Base-by-base conservation (phyloP, 2,888 invertebrate genomes). In the Coenonympha arcania region DNA sequence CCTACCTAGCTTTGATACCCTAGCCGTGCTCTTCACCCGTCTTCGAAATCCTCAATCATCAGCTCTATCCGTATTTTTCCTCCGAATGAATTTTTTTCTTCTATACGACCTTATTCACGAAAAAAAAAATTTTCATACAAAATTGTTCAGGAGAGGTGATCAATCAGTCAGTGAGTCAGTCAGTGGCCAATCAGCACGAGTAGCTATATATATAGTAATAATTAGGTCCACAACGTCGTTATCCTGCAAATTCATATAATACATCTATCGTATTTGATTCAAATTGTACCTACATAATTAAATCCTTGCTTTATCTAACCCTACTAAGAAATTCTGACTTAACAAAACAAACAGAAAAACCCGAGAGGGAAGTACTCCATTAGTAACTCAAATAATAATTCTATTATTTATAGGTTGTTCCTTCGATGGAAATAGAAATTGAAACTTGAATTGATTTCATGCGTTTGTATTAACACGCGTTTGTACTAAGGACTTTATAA, bases 371-470 rank as follows among this genome's bases (percentile, higher is more conserved):
- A 13, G 40, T 28, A 41, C 19, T 42, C 16, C 42, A 42, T 42
- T 42, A 42, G 20, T 31, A 31, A 28, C 18, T 30, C 42, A 42
- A 42, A 42, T 31, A 42, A 42, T 30, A 42, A 31, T 15, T 42
- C 11, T 31, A 8, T 13, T 20, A 42, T 42, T 13, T 20, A 42
- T 42, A 8, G 30, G 42, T 42, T 42, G n/a, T n/a, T n/a, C n/a
- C n/a, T 42, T 31, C 31, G 28, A 31, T 42, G 9, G 26, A 40
- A 37, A 22, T 24, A 8, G 11, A n/a, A 36, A 36, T 36, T 39
- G 22, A 2, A 24, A 24, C 39, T 39, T 37, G 22, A 3, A 6
- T 37, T 22, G 13, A 22, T 39, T 39, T 39, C 4, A 20, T 11
- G 11, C 9, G 1, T 36, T 33, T n/a, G 4, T 4, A 16, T 18